Evolutionary conservation across 1,140 invertebrate species (phyloP), one percentile per base, ranked within the genome.

Genomic region (Cyclargus thomasi): DNA sequence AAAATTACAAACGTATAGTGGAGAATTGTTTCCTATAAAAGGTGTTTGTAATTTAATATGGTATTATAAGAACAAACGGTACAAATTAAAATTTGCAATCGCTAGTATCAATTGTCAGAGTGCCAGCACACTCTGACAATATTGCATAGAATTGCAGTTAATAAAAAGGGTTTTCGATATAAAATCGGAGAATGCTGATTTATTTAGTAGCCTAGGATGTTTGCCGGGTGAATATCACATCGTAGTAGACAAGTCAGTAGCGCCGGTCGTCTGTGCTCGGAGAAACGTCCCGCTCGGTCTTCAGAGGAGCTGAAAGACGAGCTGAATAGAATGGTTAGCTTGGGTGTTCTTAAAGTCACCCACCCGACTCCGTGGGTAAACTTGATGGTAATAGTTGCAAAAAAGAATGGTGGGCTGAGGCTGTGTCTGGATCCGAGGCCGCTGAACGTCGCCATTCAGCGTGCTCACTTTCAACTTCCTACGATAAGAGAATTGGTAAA

Each of bases 151-250:
- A 2, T 62, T 68, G 21, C 47, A 66, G n/a, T 62, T 72, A 16
- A 65, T 72, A 47, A 66, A 72, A 17, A 64, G 65, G 18, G 35
- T 72, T 29, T 53, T 62, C 64, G 36, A 16, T 53, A 53, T 72
- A 53, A 68, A 67, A 67, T 35, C 36, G 39, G 64, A 73, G 11
- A 67, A 70, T 72, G 23, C 57, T 16, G 67, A 75, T 59, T 67
- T 73, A 55, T 77, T 77, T 71, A 62, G 22, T 16, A 73, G 69
- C 2, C 23, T 80, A 63, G 74, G 72, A 10, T 64, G 65, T 11
- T 63, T 77, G 20, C 73, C 77, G 1, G 73, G 73, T 35, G 29
- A 72, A 53, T 70, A 75, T 71, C 35, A 72, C 22, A 74, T 79
- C 10, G 59, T 70, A 4, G 53, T 74, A 39, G 71, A 79, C 64